A percentile compares a stretch with the other conserved stretches of the same genome.
phyloP scores from a whole-genome alignment of 1,140 invertebrate genomes.

The Drosophila takahashii region DNA sequence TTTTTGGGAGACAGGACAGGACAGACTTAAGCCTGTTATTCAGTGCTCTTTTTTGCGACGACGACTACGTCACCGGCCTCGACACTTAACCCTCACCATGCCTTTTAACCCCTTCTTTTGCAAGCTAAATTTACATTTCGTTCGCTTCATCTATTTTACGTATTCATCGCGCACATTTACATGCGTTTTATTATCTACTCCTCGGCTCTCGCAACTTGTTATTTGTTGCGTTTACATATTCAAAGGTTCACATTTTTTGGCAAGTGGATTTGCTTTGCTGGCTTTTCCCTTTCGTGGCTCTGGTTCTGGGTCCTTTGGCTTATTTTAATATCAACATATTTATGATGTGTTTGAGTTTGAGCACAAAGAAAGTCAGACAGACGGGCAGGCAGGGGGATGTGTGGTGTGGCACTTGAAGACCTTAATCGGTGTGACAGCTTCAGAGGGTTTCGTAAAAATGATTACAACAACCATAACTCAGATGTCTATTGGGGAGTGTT shows the following conservation, averaged over 20 bases:
- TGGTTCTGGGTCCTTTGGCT: constrained; percentile 20
- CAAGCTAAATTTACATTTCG: constrained; percentile 63
- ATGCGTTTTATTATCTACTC: constrained; percentile 66
- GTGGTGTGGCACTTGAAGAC: constrained; percentile 20
- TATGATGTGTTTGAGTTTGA: constrained; percentile 44
- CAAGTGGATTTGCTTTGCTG: constrained; percentile 56
- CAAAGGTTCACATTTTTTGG: constrained; percentile 38
- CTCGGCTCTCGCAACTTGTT: constrained; percentile 34
- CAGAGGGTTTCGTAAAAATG: not conserved
- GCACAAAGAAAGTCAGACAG: constrained; percentile 16
- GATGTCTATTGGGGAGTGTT: not conserved
- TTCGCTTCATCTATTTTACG: constrained; percentile 74
- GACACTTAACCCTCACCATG: constrained; percentile 33
- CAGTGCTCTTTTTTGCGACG: constrained; percentile 15
- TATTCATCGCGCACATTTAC: constrained; percentile 76
- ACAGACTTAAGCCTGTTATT: constrained; percentile 45
- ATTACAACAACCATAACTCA: constrained; percentile 9
- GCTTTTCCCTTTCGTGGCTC: constrained; percentile 2
- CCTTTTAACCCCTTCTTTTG: not conserved
- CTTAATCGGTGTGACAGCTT: constrained; percentile 35
- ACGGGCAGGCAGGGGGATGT: not conserved
- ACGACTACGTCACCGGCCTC: constrained; percentile 9
- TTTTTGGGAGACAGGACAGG: no score
- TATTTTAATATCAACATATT: constrained; percentile 57
- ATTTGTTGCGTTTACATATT: constrained; percentile 56